phyloP scores from a whole-genome alignment of 2,113 vertebrate species.

The Carlito syrichta region DNA sequence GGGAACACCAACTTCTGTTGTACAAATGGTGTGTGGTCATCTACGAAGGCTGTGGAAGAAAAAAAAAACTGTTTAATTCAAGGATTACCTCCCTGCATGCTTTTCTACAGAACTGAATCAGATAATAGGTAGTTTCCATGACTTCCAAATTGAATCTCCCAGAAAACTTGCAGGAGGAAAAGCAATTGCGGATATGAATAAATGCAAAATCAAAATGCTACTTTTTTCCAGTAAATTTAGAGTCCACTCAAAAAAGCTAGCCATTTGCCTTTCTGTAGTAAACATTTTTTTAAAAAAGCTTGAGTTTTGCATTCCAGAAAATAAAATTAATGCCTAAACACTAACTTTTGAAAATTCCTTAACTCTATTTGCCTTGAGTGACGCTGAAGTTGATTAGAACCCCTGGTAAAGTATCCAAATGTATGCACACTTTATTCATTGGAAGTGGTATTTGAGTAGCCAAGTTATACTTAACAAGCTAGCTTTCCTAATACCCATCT shows the following conservation, averaged over 20 bases:
- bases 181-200: slow-evolving; percentile 74
- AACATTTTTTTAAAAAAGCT: slow-evolving; percentile 46
- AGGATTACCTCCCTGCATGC: slow-evolving; percentile 99
- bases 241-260: slow-evolving; percentile 60
- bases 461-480: slow-evolving; percentile 70
- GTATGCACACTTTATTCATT: slow-evolving; percentile 40
- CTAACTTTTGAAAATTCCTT: slow-evolving; percentile 64
- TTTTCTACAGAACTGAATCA: slow-evolving; percentile 94
- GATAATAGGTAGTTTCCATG: slow-evolving; percentile 99
- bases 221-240: slow-evolving; percentile 55
- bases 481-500: slow-evolving; percentile 59
- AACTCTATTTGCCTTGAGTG: slow-evolving; percentile 58
- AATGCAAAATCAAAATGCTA: slow-evolving; percentile 65
- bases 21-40: slow-evolving; percentile 97
- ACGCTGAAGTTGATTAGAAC: slow-evolving; percentile 26
- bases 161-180: slow-evolving; percentile 68
- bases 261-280: slow-evolving; percentile 68
- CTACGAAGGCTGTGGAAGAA: slow-evolving; percentile 88
- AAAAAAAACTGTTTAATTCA: slow-evolving; percentile 99
- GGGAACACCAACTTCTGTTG: slow-evolving; percentile 94
- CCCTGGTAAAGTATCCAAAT: slow-evolving; percentile 46
- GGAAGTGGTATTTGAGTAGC: slow-evolving; percentile 46
- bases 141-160: slow-evolving; percentile 88
- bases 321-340: slow-evolving; percentile 52
- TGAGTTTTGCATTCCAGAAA: slow-evolving; percentile 45